phyloP scores from a whole-genome alignment of 2,797 vertebrate species.

The Anabas testudineus region DNA sequence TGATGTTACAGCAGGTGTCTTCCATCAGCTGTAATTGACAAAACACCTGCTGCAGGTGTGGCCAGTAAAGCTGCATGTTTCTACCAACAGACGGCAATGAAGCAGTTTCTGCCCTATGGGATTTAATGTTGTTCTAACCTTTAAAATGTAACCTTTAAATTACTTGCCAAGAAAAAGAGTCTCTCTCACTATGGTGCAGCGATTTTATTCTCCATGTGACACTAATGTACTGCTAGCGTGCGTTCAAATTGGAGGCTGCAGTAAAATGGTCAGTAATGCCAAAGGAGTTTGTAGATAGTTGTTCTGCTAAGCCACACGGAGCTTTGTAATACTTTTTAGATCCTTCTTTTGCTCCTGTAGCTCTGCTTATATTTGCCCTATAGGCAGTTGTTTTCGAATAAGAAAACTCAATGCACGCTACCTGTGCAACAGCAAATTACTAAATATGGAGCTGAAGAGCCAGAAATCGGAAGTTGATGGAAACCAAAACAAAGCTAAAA shows the following conservation, averaged over 20 bases:
- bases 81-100: conserved; percentile 4
- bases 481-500: conserved; percentile 4
- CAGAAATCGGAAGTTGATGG: not conserved
- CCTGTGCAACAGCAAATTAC: not conserved
- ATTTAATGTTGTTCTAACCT: conserved; percentile 31
- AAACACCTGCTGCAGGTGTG: conserved; percentile 21
- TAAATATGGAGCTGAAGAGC: not conserved
- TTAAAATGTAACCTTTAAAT: conserved; percentile 44
- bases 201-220: not conserved
- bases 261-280: conserved; percentile 1
- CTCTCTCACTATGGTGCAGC: not conserved
- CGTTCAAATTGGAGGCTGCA: not conserved
- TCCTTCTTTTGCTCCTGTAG: not conserved
- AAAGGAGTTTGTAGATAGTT: not conserved
- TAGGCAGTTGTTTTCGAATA: not conserved
- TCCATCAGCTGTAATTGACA: conserved; percentile 7
- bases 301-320: too few species aligned
- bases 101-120: not conserved
- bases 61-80: not conserved
- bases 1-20: conserved; percentile 8
- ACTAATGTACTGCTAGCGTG: not conserved
- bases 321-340: not conserved
- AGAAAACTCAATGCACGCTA: not conserved
- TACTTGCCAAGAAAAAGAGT: conserved; percentile 6
- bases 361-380: not conserved